A percentile compares a stretch with the other conserved stretches of the same genome.
These are phyloP conservation scores for Drosophila pullipes DNA, from an alignment of 2,888 invertebrate species.

Conservation along the genomic window DNA sequence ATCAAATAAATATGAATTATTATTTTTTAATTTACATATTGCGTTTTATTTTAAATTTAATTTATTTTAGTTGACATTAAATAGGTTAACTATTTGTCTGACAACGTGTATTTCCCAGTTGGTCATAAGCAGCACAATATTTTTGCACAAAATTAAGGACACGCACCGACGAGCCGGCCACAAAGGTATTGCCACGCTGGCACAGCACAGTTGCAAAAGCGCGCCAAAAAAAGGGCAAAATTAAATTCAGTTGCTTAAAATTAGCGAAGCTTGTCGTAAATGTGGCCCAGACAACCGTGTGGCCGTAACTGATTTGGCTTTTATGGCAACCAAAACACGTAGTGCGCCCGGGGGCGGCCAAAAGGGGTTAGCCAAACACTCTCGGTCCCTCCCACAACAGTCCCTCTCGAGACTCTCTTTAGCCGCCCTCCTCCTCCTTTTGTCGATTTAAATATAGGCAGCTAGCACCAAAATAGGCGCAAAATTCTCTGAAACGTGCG, in stretches of 20 bases:
- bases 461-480: constrained; percentile 44
- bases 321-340: constrained; percentile 68
- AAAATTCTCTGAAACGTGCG: constrained; percentile 50
- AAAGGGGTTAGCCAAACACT: constrained; percentile 4
- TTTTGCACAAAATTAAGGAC: background rate
- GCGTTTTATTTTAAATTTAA: background rate
- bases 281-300: constrained; percentile 47
- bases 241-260: constrained; percentile 68
- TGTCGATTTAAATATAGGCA: constrained; percentile 37
- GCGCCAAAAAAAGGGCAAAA: constrained; percentile 25
- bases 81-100: background rate
- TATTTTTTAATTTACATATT: background rate
- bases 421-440: no score
- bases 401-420: constrained; percentile 9
- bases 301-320: constrained; percentile 51
- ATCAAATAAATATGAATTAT: background rate
- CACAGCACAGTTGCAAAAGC: constrained; percentile 31
- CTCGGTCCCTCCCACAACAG: background rate
- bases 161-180: background rate
- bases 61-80: background rate
- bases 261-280: constrained; percentile 60
- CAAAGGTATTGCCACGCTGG: background rate
- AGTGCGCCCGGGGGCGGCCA: constrained; percentile 34
- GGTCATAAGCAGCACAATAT: background rate
- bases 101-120: background rate